Conservation (phyloP, 1,140 invertebrate genomes). For the Macrocentrus cingulum region DNA sequence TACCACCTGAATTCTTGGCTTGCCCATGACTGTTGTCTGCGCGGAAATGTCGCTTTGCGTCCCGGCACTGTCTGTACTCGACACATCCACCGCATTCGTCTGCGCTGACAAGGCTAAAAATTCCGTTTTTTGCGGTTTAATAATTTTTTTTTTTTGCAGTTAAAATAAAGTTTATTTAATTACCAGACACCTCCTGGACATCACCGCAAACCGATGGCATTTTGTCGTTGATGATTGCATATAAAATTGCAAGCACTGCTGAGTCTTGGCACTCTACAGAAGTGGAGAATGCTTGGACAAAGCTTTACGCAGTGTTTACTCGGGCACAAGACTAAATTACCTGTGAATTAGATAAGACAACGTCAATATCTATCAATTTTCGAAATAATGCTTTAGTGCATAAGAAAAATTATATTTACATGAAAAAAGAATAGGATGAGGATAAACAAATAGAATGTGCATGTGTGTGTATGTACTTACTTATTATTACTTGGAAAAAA, state of each 20-base stretch:
- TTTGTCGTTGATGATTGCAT: slow-evolving; percentile 22
- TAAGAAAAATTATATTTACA: too few species aligned
- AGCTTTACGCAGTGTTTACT: neutral
- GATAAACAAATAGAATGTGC: too few species aligned
- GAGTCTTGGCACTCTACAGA: neutral
- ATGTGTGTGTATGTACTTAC: too few species aligned
- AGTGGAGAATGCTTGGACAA: too few species aligned
- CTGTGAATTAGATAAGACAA: slow-evolving; percentile 13
- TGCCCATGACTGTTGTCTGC: slow-evolving; percentile 63
- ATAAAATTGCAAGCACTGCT: neutral
- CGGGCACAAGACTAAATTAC: slow-evolving; percentile 1
- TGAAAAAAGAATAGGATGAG: too few species aligned
- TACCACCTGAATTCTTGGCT: slow-evolving; percentile 84
- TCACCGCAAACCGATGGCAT: slow-evolving; percentile 53
- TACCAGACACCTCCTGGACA: slow-evolving; percentile 44
- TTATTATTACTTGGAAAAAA: too few species aligned
- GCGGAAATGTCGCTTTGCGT: slow-evolving; percentile 72
- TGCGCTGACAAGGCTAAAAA: slow-evolving; percentile 36
- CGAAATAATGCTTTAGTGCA: too few species aligned
- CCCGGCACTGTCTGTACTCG: slow-evolving; percentile 70
- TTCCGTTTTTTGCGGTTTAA: too few species aligned
- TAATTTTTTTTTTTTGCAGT: too few species aligned
- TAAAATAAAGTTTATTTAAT: too few species aligned
- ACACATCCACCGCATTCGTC: slow-evolving; percentile 39
- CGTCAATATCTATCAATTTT: neutral